These are phyloP conservation scores for Aphis craccivora DNA, from an alignment of 1,140 invertebrate genomes.

Conservation along the genomic window DNA sequence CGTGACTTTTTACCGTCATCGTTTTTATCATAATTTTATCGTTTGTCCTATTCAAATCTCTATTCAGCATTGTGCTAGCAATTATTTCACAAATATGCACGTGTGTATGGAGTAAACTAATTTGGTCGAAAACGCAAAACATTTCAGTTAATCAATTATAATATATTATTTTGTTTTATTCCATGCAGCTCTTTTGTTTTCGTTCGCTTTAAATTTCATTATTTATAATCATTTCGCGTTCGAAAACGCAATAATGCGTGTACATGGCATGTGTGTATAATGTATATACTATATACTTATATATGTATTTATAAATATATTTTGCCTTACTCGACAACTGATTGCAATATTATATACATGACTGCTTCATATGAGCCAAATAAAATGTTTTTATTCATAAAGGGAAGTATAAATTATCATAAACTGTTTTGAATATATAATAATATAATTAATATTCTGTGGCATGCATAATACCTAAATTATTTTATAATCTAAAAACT, in stretches of 20 bases:
- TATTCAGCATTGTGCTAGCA: not conserved
- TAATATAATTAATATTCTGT: not conserved
- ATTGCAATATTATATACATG: slow-evolving; percentile 17
- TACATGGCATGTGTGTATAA: not conserved
- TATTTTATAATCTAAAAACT: not conserved
- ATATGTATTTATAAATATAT: not conserved
- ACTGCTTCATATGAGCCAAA: not conserved
- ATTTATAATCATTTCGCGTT: not conserved
- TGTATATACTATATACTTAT: no score
- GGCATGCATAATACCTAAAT: not conserved
- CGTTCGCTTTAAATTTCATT: not conserved
- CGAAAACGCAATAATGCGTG: not conserved
- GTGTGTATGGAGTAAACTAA: not conserved
- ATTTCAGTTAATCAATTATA: slow-evolving; percentile 13
- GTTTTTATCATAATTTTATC: not conserved
- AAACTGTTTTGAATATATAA: not conserved
- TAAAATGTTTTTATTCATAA: not conserved
- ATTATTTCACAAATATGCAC: not conserved
- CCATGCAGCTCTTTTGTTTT: not conserved
- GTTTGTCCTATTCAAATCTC: not conserved
- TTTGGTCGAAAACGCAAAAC: not conserved
- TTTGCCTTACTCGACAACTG: not conserved
- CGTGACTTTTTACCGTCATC: not conserved
- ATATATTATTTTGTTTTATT: slow-evolving; percentile 4
- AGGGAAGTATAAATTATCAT: not conserved